Percentiles rank a stretch among this genome's conserved stretches.
These are phyloP conservation scores for Cryptus armator DNA, from an alignment of 2,888 invertebrate genomes.

Conservation along the genomic window DNA sequence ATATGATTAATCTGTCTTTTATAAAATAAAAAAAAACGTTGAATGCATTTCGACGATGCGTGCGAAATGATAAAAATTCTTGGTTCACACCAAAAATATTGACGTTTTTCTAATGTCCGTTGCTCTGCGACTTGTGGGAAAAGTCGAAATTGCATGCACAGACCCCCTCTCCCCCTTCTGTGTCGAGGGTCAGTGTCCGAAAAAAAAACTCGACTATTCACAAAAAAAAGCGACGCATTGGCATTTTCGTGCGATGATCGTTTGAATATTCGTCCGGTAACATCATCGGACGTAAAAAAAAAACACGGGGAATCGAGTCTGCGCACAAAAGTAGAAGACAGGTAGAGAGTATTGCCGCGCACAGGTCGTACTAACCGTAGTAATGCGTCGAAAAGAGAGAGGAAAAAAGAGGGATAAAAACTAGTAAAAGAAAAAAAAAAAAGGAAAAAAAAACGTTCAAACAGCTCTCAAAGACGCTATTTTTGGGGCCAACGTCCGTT, in stretches of 20 bases:
- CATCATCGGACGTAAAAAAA: background rate
- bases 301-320: conserved; percentile 42
- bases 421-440: conserved; percentile 32
- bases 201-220: conserved; percentile 13
- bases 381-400: conserved; percentile 49
- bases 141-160: conserved; percentile 32
- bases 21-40: conserved; percentile 6
- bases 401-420: conserved; percentile 62
- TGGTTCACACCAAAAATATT: background rate
- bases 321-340: conserved; percentile 31
- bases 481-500: conserved; percentile 72
- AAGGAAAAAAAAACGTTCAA: conserved; percentile 73
- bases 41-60: background rate
- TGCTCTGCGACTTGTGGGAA: conserved; percentile 39
- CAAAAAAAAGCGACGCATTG: conserved; percentile 26
- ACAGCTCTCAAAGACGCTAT: conserved; percentile 71
- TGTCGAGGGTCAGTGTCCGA: background rate
- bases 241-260: conserved; percentile 51
- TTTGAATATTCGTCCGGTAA: conserved; percentile 34
- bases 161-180: background rate
- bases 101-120: background rate
- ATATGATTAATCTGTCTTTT: background rate
- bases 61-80: background rate
- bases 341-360: conserved; percentile 63
- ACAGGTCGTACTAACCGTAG: conserved; percentile 68